Base-by-base conservation (phyloP, 2,113 vertebrate species). In the Pica pica region DNA sequence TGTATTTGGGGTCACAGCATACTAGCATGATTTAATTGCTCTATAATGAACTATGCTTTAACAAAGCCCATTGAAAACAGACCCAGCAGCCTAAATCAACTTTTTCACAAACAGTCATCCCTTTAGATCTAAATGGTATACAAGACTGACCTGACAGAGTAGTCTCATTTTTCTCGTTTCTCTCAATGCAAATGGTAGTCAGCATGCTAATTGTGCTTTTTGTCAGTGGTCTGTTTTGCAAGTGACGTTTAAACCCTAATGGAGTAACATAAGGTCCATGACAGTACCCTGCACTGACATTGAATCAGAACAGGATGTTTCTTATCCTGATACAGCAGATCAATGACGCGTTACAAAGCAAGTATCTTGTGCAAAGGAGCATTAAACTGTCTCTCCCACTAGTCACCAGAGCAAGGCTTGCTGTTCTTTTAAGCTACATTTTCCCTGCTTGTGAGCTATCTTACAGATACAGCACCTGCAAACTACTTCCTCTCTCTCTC, bases 331-430 rank as follows among this genome's bases (percentile, higher is more conserved):
- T 9, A 52, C 12, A 55, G 52, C n/a, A 73, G 44, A 73, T 60
- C 49, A 68, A 4, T 33, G 16, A 9, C 3, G 28, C 2, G 0
- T 84, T 60, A 27, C 33, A 28, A 37, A 76, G 4, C 21, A 12
- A 42, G 23, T 26, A 1, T 49, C 41, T 74, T 31, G 22, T 2
- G 11, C 57, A 55, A 52, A 64, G 56, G 11, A 46, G 8, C 7
- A 3, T 73, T 88, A 59, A 47, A 20, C 4, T 0, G 0, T 68
- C 7, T 42, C 23, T 56, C 16, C 44, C 21, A 1, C 10, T 65
- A 27, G 24, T 69, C 50, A 56, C 31, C 26, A 13, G 63, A 28
- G 59, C 37, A 65, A 77, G 33, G 31, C 31, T 65, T 37, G 24
- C 24, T 89, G 50, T 13, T 52, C 24, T 30, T 55, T 64, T 39